Conservation (phyloP, 2,888 invertebrate species). For the Tuta absoluta region DNA sequence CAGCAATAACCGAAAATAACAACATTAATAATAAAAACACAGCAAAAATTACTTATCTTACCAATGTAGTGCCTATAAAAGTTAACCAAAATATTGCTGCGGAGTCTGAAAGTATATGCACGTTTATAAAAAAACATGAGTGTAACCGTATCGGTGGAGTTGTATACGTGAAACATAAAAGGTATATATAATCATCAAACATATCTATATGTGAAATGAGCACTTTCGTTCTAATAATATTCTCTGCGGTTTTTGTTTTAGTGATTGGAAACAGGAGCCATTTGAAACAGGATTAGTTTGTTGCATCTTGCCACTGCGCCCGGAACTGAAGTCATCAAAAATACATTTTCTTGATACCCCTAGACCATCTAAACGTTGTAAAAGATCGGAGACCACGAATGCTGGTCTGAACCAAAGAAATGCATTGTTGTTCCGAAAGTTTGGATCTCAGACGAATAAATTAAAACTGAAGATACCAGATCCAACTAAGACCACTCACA, state of each 20-base stretch:
- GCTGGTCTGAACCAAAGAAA: slow-evolving; percentile 58
- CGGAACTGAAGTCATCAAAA: slow-evolving; percentile 36
- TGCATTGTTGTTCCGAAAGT: slow-evolving; percentile 51
- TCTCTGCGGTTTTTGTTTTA: background rate
- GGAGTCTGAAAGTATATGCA: slow-evolving; percentile 56
- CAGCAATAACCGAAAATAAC: slow-evolving; percentile 26
- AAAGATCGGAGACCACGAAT: slow-evolving; percentile 47
- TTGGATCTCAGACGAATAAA: slow-evolving; percentile 41
- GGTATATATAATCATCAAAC: slow-evolving; percentile 35
- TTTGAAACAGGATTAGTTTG: slow-evolving; percentile 46
- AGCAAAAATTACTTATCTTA: slow-evolving; percentile 27
- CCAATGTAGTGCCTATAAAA: slow-evolving; percentile 39
- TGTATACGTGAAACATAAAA: slow-evolving; percentile 43
- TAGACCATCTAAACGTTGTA: slow-evolving; percentile 41
- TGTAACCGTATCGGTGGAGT: slow-evolving; percentile 54
- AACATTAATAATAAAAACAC: slow-evolving; percentile 25
- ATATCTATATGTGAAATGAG: background rate
- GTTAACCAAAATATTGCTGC: slow-evolving; percentile 28
- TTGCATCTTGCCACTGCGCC: slow-evolving; percentile 53
- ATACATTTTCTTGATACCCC: slow-evolving; percentile 44
- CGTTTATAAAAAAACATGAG: slow-evolving; percentile 53
- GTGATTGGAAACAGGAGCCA: slow-evolving; percentile 38
- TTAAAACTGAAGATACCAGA: slow-evolving; percentile 38
- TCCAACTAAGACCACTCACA: slow-evolving; percentile 38
- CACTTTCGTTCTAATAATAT: no score